phyloP scores from a whole-genome alignment of 2,113 vertebrate species.

The Corvus cornix region DNA sequence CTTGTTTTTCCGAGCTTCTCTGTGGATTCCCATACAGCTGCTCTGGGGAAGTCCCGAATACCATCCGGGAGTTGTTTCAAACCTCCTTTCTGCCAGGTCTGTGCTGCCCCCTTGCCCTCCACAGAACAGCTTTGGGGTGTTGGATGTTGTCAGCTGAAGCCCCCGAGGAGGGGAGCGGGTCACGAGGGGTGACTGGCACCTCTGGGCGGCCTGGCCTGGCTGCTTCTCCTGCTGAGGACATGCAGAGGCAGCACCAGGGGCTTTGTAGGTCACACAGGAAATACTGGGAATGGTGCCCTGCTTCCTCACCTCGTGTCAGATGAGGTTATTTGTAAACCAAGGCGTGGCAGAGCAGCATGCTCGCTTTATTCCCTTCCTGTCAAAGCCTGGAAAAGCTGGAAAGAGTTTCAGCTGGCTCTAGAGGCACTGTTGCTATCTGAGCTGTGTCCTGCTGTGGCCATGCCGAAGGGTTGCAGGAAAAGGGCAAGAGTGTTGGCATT shows the following conservation, averaged over 20 bases:
- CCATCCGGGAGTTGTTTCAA: background rate
- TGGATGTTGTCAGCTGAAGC: background rate
- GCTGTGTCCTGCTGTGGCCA: background rate
- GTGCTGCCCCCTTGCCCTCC: background rate
- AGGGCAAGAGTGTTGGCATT: fast-evolving
- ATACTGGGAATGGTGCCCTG: background rate
- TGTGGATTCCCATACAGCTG: background rate
- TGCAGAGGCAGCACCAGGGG: background rate
- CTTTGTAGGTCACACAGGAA: background rate
- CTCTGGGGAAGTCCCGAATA: slow-evolving; percentile 18
- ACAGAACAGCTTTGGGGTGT: fast-evolving
- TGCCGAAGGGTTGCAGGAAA: background rate
- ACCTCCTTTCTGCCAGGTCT: background rate
- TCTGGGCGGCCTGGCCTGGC: background rate
- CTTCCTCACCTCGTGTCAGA: background rate
- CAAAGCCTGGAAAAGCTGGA: background rate
- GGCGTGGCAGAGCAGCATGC: background rate
- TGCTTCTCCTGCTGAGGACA: background rate
- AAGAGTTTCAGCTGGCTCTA: background rate
- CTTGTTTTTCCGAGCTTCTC: background rate
- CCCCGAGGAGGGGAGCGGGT: fast-evolving
- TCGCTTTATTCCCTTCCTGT: background rate
- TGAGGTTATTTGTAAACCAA: slow-evolving; percentile 36
- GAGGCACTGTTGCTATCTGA: background rate
- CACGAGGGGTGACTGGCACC: background rate